Evolutionary conservation across 2,113 vertebrate genomes (phyloP).

Genomic region (Morone chrysops): DNA sequence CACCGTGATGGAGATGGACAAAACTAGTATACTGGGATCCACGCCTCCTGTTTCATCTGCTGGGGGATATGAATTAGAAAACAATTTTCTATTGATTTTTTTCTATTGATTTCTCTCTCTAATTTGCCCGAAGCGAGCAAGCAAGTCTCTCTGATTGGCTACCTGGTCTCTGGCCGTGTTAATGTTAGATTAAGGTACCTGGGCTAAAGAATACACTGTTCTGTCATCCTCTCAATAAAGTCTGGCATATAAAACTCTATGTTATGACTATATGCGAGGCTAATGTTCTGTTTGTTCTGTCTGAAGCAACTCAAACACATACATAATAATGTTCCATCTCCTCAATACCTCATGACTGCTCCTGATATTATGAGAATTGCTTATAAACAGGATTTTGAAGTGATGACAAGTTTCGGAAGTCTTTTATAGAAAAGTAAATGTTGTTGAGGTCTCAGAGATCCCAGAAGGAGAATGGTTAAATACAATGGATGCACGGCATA

Average conservation of each 20-base stretch:
- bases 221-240: not conserved
- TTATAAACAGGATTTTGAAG: not conserved
- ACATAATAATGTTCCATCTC: not conserved
- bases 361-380: too few relatives aligned
- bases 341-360: not conserved
- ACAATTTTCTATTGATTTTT: conserved; percentile 64
- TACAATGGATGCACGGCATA: too few relatives aligned
- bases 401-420: too few relatives aligned
- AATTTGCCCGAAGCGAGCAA: conserved; percentile 33
- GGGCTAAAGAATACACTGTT: conserved; percentile 8
- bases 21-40: conserved; percentile 42
- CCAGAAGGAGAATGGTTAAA: too few relatives aligned
- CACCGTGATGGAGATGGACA: conserved; percentile 48
- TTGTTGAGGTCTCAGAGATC: too few relatives aligned
- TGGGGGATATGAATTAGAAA: conserved; percentile 57
- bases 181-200: conserved; percentile 40
- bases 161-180: conserved; percentile 27
- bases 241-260: not conserved
- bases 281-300: not conserved
- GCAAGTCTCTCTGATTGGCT: conserved; percentile 38
- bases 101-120: conserved; percentile 49
- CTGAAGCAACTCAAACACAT: not conserved
- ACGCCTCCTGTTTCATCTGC: conserved; percentile 14
- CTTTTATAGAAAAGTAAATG: too few relatives aligned
- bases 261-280: not conserved